A percentile compares a stretch with the other conserved stretches of the same genome.
phyloP scores from a whole-genome alignment of 2,888 invertebrate species.

The Torymus auratus region DNA sequence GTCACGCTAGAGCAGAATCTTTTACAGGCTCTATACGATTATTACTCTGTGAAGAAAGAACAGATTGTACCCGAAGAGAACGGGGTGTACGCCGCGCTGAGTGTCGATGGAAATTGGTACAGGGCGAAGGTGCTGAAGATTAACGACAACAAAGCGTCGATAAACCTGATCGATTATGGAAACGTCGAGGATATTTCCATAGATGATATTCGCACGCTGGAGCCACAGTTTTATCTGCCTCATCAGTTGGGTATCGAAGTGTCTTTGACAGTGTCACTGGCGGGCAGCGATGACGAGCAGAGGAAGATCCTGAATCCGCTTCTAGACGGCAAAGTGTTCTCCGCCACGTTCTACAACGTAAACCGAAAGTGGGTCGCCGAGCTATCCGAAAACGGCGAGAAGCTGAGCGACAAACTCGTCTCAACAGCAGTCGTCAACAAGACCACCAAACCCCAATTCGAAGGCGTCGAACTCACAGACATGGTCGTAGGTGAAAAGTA shows the following conservation, averaged over 20 bases:
- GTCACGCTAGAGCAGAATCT: conserved; percentile 76
- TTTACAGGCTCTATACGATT: conserved; percentile 79
- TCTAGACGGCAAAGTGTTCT: conserved; percentile 77
- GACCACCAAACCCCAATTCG: conserved; percentile 58
- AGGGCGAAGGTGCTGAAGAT: conserved; percentile 79
- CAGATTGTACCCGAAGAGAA: conserved; percentile 77
- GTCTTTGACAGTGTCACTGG: conserved; percentile 66
- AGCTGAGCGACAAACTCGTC: conserved; percentile 78
- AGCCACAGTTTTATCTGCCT: conserved; percentile 68
- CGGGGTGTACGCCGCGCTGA: conserved; percentile 81
- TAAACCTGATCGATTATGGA: conserved; percentile 85
- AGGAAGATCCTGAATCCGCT: conserved; percentile 67
- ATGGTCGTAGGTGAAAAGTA: conserved; percentile 66
- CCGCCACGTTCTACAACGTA: conserved; percentile 79
- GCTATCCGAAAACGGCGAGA: conserved; percentile 78
- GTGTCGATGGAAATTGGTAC: conserved; percentile 85
- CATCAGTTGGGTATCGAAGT: conserved; percentile 70
- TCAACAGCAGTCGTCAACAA: conserved; percentile 63
- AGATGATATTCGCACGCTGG: conserved; percentile 75
- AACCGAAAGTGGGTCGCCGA: conserved; percentile 80
- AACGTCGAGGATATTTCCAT: conserved; percentile 80
- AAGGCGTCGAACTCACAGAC: conserved; percentile 67
- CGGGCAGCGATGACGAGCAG: conserved; percentile 77
- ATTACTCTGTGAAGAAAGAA: conserved; percentile 79
- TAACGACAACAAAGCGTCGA: conserved; percentile 76